Evolutionary conservation across 2,113 vertebrate genomes (phyloP).

Genomic region (Sminthopsis crassicaudata): DNA sequence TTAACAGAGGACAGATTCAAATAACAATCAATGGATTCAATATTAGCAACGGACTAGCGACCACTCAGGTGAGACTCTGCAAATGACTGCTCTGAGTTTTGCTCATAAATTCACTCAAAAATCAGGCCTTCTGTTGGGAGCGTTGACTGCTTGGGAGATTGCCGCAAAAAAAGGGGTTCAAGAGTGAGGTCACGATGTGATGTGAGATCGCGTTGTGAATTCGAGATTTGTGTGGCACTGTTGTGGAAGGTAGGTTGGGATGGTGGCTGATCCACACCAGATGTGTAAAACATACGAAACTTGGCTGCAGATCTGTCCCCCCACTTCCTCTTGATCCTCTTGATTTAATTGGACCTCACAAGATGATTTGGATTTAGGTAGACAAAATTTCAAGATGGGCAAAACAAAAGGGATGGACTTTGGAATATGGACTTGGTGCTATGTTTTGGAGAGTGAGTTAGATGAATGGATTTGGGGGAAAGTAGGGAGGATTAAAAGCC

Average conservation of each 20-base stretch:
- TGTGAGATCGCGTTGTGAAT: no score
- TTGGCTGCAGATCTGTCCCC: no score
- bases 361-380: not conserved
- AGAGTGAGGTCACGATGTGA: no score
- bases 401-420: not conserved
- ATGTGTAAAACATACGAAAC: no score
- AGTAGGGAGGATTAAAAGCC: not conserved
- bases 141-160: not conserved
- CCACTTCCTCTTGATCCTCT: not conserved
- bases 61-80: slow-evolving; percentile 93
- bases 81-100: not conserved
- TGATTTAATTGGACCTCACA: not conserved
- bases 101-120: not conserved
- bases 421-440: no score
- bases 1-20: slow-evolving; percentile 98
- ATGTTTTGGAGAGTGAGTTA: no score
- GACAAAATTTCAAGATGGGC: not conserved
- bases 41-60: slow-evolving; percentile 98
- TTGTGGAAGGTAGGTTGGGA: not conserved
- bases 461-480: not conserved
- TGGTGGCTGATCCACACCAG: no score
- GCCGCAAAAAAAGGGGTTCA: no score
- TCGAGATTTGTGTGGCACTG: not conserved
- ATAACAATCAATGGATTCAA: slow-evolving; percentile 99
- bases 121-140: no score